Conservation (phyloP, 2,797 vertebrate species). For the Champsocephalus esox region DNA sequence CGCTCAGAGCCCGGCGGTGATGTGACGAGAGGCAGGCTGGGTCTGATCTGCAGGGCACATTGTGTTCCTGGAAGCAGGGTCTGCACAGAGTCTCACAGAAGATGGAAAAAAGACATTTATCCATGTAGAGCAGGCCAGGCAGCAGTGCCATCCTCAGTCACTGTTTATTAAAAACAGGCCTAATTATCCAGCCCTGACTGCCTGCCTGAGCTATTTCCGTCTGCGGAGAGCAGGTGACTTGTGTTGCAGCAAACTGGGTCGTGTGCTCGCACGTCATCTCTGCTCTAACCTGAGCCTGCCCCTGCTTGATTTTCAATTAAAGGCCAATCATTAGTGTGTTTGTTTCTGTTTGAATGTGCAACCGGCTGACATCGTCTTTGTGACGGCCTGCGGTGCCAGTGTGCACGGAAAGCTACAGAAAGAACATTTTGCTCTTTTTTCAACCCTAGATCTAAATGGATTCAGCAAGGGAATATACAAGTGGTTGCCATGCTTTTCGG, state of each 20-base stretch:
- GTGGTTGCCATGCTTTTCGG: background rate
- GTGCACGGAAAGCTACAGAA: background rate
- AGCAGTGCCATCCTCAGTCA: conserved; percentile 48
- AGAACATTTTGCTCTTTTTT: background rate
- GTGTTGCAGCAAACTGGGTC: conserved; percentile 38
- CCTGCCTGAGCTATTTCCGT: conserved; percentile 50
- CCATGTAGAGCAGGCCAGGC: conserved; percentile 37
- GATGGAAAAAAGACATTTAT: conserved; percentile 48
- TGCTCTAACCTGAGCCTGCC: conserved; percentile 37
- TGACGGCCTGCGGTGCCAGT: background rate
- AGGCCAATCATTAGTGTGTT: conserved; percentile 34
- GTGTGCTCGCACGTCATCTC: conserved; percentile 40
- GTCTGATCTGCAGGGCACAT: conserved; percentile 44
- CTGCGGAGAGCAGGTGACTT: conserved; percentile 43
- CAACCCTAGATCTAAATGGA: background rate
- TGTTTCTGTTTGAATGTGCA: conserved; percentile 49
- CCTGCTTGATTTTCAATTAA: conserved; percentile 46
- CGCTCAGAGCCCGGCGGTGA: conserved; percentile 49
- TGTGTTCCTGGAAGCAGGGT: conserved; percentile 50
- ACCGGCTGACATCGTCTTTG: conserved; percentile 32
- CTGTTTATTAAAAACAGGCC: conserved; percentile 73
- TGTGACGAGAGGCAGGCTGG: conserved; percentile 45
- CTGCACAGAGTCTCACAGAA: conserved; percentile 6
- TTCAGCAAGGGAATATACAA: background rate
- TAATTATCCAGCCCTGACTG: conserved; percentile 50